Evolutionary conservation across 2,113 vertebrate species (phyloP), one percentile per base, ranked within the genome.

Genomic region (Tangachromis dhanisi): DNA sequence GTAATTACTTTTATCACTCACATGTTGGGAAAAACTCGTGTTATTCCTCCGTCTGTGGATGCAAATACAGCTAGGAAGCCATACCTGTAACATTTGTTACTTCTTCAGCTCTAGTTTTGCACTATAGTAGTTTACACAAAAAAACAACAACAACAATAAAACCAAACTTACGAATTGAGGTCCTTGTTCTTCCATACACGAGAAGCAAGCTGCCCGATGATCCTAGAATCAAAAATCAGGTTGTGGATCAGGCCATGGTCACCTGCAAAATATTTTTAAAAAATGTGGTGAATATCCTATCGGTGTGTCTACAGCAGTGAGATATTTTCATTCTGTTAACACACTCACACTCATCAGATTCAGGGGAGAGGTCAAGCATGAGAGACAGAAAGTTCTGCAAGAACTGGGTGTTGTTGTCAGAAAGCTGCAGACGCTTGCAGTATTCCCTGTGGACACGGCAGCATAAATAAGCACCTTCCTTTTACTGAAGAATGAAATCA

Each of bases 321-420:
- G 3, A 90, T 38, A 42, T 8, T 51, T 42, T n/a, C 19, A 45
- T 59, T 55, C 38, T 68, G 7, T n/a, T 47, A 16, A 81, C 10
- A 9, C 51, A 68, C 98, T 97, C 95, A 99, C 99, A 99, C 94
- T 99, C 98, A 94, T 99, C 98, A 88, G 98, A 98, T 94, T 99
- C 98, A 57, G 98, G 98, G 49, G 98, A 99, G 94, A 99, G 97
- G 94, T 99, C 98, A 95, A 99, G 97, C 97, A 99, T 98, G 88
- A 99, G 98, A 49, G 98, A 97, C 83, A 99, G 97, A 95, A 99
- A 99, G 96, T 98, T 99, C 92, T 98, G 97, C 96, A 99, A 96
- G 95, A 99, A 99, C 92, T 99, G 98, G 1, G 99, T 99, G 97
- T 99, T 99, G 97, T 99, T 99, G 95, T 99, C 97, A 38, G 98